Base-by-base conservation (phyloP, 2,113 vertebrate genomes). In the Planiliza haematocheilus region DNA sequence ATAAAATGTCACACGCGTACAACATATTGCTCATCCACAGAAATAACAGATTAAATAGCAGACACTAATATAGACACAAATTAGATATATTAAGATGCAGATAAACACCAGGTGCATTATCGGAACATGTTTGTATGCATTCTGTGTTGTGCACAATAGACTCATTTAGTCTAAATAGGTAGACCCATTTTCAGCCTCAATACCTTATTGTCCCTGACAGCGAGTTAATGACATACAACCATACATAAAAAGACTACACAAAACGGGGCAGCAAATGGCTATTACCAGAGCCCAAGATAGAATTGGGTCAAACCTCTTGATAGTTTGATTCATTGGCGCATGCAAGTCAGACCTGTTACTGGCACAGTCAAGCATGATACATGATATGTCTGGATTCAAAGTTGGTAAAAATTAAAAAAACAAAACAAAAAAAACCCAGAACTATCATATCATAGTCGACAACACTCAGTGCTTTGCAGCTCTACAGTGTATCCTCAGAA, bases 1-100 rank as follows among this genome's bases (percentile, higher is more conserved):
- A 88, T 81, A 70, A 71, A 81, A 84, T 74, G 43, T 83, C 65
- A 77, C 58, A 58, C 72, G 55, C 37, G 0, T 41, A 16, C 70
- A 70, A 52, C 52, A 56, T 67, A 42, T 56, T 83, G 30, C 52
- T 4, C 16, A 34, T 39, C 10, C 18, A 70, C 41, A 37, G 13
- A 66, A 10, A 55, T 30, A 57, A 36, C 1, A 63, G 30, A 63
- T 38, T 21, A 20, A 2, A 53, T 13, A n/a, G 20, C 7, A 59
- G 11, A 51, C 7, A 39, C 24, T 13, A 12, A n/a, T 18, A 17
- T 6, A 38, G 39, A 56, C 7, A 63, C 45, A 55, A 39, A 70
- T 17, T 4, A 36, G 37, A 59, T 9, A 39, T 38, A 42, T 12
- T 34, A 10, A 38, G 21, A 14, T 37, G 50, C 34, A 57, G 39